Evolutionary conservation across 2,888 invertebrate genomes (phyloP), one percentile per base, ranked within the genome.

Genomic region (Eudasyphora cyanicolor): DNA sequence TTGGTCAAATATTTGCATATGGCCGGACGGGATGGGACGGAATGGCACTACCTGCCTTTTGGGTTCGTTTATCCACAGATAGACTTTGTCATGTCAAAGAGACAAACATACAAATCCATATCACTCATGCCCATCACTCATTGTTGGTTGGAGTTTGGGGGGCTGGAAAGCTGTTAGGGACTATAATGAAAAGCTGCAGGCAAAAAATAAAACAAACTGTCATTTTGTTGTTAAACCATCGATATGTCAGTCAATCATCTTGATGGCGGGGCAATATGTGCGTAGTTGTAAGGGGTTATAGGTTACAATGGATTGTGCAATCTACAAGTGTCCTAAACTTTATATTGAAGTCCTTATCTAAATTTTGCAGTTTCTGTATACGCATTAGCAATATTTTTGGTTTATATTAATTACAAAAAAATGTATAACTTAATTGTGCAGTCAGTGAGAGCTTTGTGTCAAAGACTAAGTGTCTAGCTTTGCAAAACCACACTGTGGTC

Each of bases 201-300:
- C 57, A 10, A 38, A n/a, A 35, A 64, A 62, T 35, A 38, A 64
- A 62, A 64, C n/a, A n/a, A 64, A 71, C 80, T 84, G 80, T 84
- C 80, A 80, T 70, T 84, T 84, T 74, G 64, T 82, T 85, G 82
- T 83, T 79, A 77, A 79, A 77, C 79, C 84, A 81, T 84, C 84
- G 79, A 85, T 85, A 79, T 86, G 81, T 82, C 85, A 85, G 82
- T 82, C 82, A 86, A 83, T 82, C 81, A 82, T 82, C 45, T 81
- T 62, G n/a, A n/a, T n/a, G 62, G 83, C 81, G 83, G 77, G 83
- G 83, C 60, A 77, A 76, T 77, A 80, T 80, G 27, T 75, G 19
- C 83, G 83, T 78, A 45, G 32, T 5, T 5, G 6, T 10, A 24
- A 24, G 57, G 57, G 24, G 57, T n/a, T n/a, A n/a, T n/a, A 27